phyloP scores from a whole-genome alignment of 2,888 invertebrate species.

The Rhingia campestris region DNA sequence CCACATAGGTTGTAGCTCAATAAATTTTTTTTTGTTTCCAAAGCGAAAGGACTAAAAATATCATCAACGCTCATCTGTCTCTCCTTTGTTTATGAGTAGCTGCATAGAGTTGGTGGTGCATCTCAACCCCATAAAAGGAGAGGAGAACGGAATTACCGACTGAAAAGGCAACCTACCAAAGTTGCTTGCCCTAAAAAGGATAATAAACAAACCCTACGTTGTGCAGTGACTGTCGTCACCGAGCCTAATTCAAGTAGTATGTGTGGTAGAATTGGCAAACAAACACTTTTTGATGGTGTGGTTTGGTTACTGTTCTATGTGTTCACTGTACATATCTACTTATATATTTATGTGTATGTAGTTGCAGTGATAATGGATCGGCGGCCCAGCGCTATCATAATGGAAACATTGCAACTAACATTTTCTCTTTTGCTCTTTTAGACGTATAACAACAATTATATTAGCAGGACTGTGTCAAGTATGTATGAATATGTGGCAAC shows the following conservation, averaged over 20 bases:
- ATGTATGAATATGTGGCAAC: conserved; percentile 31
- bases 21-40: conserved; percentile 25
- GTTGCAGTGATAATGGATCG: no score
- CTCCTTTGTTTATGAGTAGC: conserved; percentile 55
- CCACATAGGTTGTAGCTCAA: conserved; percentile 7
- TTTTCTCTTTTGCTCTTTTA: no score
- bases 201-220: conserved; percentile 60
- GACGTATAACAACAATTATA: conserved; percentile 31
- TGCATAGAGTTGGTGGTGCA: conserved; percentile 49
- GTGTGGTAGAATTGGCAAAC: background rate
- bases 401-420: no score
- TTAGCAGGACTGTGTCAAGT: conserved; percentile 67
- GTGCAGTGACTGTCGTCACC: background rate
- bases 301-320: no score
- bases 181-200: conserved; percentile 72
- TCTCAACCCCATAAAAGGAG: conserved; percentile 34
- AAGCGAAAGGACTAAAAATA: conserved; percentile 51
- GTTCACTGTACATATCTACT: no score
- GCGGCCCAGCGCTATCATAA: no score
- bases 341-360: no score
- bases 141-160: conserved; percentile 45
- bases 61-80: conserved; percentile 14
- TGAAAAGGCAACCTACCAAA: conserved; percentile 15
- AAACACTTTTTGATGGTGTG: no score
- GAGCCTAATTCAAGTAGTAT: background rate